Evolutionary conservation across 2,797 vertebrate species (phyloP), one percentile per base, ranked within the genome.

Genomic region (Tinamus major): DNA sequence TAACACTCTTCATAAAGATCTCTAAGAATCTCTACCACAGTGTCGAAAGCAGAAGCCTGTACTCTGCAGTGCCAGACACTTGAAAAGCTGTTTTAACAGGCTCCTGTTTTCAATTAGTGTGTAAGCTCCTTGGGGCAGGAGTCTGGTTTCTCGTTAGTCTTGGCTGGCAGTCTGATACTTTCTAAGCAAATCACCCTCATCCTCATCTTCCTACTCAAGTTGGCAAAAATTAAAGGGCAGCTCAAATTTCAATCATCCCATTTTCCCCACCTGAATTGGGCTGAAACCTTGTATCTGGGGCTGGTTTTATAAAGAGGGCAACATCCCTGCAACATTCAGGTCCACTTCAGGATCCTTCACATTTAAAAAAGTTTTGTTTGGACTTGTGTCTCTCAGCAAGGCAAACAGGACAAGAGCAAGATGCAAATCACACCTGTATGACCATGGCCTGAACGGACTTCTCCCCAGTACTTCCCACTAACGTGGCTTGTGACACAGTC

Each of bases 81-180:
- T 68, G 71, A 61, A 80, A 94, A 94, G 87, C 74, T 90, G 64
- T 90, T 92, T 94, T 91, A 91, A 77, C 90, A 94, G 55, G 76
- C 62, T 95, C 81, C 86, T 95, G 92, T 76, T 93, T 94, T 94
- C 92, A 87, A 87, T 94, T 92, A 85, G 89, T 13, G 2, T 75
- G 79, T 87, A 78, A 96, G 71, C 81, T 94, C 82, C 81, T 89
- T 74, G 49, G 89, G 93, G 79, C 86, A 92, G 19, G 18, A 90
- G 86, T 55, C 76, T 95, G 81, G 82, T 74, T 95, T 94, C 76
- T 92, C 33, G 0, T 95, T 65, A 88, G 85, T 59, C 62, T 90
- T 89, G 75, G 63, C 77, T 89, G 91, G 48, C 79, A 68, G 39
- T 58, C 77, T 88, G 76, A 78, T 93, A 83, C 85, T 89, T 94